Conservation (phyloP, 2,888 invertebrate genomes). For the Mythimna albipuncta region DNA sequence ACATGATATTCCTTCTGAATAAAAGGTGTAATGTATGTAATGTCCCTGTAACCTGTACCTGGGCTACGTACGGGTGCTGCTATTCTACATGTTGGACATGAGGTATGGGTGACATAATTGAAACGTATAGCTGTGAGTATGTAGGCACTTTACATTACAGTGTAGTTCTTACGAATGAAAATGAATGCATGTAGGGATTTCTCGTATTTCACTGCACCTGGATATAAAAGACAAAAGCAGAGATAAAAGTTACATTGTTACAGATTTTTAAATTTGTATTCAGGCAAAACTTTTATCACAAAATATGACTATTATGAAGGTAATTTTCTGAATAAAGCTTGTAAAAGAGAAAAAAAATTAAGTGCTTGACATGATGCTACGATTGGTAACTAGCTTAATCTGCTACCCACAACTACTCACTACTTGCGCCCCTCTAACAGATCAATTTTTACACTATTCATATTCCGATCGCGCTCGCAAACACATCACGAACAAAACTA, state of each 20-base stretch:
- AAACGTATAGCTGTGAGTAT: slow-evolving; percentile 7
- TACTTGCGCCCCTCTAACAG: not conserved
- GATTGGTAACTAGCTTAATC: not conserved
- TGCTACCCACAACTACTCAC: not conserved
- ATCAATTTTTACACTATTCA: slow-evolving; percentile 13
- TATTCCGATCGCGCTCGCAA: slow-evolving; percentile 23
- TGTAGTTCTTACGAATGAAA: slow-evolving; percentile 15
- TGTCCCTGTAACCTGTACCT: not conserved
- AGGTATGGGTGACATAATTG: slow-evolving; percentile 21
- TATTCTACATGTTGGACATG: not conserved
- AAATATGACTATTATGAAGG: not conserved
- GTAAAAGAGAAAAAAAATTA: not conserved
- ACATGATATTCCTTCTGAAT: not conserved
- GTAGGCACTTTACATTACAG: not conserved
- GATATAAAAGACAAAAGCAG: not conserved
- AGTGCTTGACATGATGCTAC: not conserved
- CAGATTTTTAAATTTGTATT: not conserved
- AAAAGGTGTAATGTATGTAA: slow-evolving; percentile 1
- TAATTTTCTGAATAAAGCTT: not conserved
- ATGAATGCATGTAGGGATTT: slow-evolving; percentile 1
- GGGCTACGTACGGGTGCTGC: not conserved
- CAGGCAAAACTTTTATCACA: not conserved
- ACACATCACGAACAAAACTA: slow-evolving; percentile 38
- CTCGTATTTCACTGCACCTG: not conserved
- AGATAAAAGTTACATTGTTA: not conserved